These are phyloP conservation scores for Camelus dromedarius DNA, from an alignment of 2,113 vertebrate species.

Conservation along the genomic window DNA sequence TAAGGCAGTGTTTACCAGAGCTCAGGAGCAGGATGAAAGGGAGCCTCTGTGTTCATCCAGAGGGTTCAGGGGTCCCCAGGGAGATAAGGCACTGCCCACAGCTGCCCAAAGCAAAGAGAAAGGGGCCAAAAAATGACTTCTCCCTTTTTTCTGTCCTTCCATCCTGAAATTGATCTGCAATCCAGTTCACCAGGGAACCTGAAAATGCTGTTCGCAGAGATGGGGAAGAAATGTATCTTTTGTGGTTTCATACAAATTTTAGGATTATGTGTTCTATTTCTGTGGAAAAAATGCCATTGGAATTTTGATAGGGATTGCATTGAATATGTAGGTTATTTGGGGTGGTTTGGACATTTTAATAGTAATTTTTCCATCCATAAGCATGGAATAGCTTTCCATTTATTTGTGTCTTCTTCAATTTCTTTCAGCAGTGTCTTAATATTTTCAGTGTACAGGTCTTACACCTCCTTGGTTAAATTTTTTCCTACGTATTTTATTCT, in stretches of 20 bases:
- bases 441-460: not conserved
- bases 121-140: not conserved
- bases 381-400: not conserved
- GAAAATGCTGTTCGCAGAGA: not conserved
- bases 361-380: not conserved
- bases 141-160: not conserved
- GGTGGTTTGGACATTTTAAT: not conserved
- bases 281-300: not conserved
- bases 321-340: not conserved
- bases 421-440: not conserved
- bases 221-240: not conserved
- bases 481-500: not conserved
- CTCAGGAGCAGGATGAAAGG: not conserved
- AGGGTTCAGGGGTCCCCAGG: not conserved
- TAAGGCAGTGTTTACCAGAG: not conserved
- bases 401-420: not conserved
- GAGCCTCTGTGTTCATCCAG: not conserved
- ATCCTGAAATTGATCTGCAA: not conserved
- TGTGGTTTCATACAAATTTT: not conserved
- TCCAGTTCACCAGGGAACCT: not conserved
- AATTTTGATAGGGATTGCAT: not conserved
- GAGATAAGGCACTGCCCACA: not conserved
- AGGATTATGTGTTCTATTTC: not conserved
- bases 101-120: conserved; percentile 2
- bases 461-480: not conserved